These are phyloP conservation scores for Notodonta dromedarius DNA, from an alignment of 2,888 invertebrate genomes.

Conservation along the genomic window DNA sequence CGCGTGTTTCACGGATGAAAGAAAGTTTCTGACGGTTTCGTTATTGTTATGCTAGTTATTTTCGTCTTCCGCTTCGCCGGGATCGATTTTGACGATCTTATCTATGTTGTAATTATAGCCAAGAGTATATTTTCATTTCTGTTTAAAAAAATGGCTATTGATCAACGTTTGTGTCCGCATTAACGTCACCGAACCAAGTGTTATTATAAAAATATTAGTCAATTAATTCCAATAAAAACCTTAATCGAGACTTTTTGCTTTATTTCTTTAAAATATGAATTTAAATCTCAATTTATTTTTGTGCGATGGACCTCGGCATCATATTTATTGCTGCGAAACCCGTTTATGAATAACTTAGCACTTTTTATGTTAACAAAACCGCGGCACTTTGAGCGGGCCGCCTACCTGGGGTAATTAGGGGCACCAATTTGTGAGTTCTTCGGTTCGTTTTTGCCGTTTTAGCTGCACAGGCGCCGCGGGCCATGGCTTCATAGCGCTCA, in stretches of 20 bases:
- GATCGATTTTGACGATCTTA: slow-evolving; percentile 34
- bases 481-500: slow-evolving; percentile 27
- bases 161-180: background rate
- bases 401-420: slow-evolving; percentile 73
- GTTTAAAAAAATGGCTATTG: background rate
- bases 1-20: slow-evolving; percentile 55
- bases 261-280: slow-evolving; percentile 3
- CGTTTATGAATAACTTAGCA: slow-evolving; percentile 65
- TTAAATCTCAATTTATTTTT: slow-evolving; percentile 38
- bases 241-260: slow-evolving; percentile 1
- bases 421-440: slow-evolving; percentile 63
- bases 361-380: slow-evolving; percentile 55
- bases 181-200: background rate
- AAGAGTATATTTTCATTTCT: background rate
- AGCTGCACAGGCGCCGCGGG: slow-evolving; percentile 43
- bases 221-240: background rate
- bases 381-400: slow-evolving; percentile 54
- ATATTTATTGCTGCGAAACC: slow-evolving; percentile 50
- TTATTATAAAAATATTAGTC: background rate
- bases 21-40: slow-evolving; percentile 58
- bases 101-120: slow-evolving; percentile 28
- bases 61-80: slow-evolving; percentile 22
- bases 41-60: slow-evolving; percentile 40
- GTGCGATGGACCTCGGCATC: slow-evolving; percentile 37
- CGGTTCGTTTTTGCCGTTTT: slow-evolving; percentile 52